These are phyloP conservation scores for Leptura quadrifasciata DNA, from an alignment of 2,888 invertebrate genomes.

Conservation along the genomic window DNA sequence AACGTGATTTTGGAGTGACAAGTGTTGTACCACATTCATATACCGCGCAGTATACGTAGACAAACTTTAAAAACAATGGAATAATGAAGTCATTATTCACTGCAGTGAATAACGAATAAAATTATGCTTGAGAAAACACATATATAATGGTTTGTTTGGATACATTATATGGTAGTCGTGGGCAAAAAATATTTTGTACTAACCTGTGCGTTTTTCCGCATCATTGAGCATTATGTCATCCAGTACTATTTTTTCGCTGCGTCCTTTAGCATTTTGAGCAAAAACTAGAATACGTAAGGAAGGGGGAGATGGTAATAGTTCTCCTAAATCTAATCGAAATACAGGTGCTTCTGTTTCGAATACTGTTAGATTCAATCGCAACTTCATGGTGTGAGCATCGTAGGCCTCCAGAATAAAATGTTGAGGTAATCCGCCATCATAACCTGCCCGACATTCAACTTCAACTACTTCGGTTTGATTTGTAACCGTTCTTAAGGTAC, in stretches of 20 bases:
- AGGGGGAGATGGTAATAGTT: slow-evolving; percentile 79
- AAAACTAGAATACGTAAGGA: slow-evolving; percentile 87
- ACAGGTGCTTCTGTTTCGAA: slow-evolving; percentile 77
- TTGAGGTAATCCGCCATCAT: slow-evolving; percentile 92
- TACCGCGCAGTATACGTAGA: no score
- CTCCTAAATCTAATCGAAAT: slow-evolving; percentile 80
- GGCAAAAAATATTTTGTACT: no score
- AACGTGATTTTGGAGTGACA: no score
- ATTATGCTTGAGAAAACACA: no score
- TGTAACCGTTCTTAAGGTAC: slow-evolving; percentile 84
- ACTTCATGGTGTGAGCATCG: slow-evolving; percentile 83
- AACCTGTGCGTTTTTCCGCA: slow-evolving; percentile 90
- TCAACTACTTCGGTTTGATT: slow-evolving; percentile 81
- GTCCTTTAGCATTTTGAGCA: slow-evolving; percentile 90
- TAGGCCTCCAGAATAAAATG: slow-evolving; percentile 89
- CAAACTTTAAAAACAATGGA: no score
- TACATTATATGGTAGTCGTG: no score
- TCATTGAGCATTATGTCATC: slow-evolving; percentile 92
- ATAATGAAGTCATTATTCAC: no score
- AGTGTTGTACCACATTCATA: no score
- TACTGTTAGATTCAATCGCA: slow-evolving; percentile 77
- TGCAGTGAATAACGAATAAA: no score
- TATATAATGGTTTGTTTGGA: no score
- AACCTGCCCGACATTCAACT: slow-evolving; percentile 90
- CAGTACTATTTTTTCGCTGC: slow-evolving; percentile 86